Evolutionary conservation across 2,113 vertebrate species (phyloP), one percentile per base, ranked within the genome.

Genomic region (Larimichthys crocea): DNA sequence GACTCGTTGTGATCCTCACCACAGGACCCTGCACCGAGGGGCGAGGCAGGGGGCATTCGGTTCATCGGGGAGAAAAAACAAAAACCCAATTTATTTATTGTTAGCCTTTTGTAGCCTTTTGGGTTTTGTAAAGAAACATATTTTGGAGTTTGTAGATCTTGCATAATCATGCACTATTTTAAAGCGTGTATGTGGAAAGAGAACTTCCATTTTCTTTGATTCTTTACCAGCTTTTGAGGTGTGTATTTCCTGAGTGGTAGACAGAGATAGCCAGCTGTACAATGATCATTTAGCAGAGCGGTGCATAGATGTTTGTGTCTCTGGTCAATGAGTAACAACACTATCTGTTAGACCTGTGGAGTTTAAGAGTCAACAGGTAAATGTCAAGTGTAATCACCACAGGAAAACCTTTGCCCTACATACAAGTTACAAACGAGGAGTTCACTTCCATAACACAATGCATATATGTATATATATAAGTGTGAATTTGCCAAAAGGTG

Each of bases 271-370:
- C 16, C 76, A 75, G 71, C 74, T 84, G 87, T 49, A 80, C 57
- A 48, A 20, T 35, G 61, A 79, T 83, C 9, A 53, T 60, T 52
- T 40, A 35, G 83, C 74, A 14, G 53, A 73, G 69, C 3, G n/a
- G 52, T 61, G 74, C 76, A 83, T 44, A 66, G 74, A 84, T 57
- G 83, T 87, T 86, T 81, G 63, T 86, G 76, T 78, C 66, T 85
- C 50, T 79, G 57, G 91, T 92, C 81, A 94, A 92, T 94, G 80
- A 94, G 78, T 93, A 92, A 93, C 91, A 8, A n/a, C 35, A 42
- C 56, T 91, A 91, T 91, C 91, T 88, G 46, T 85, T 20, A 65
- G 65, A 74, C 73, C 73, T 74, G 74, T 74, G 42, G 63, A 67
- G 66, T 88, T 90, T 80, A 69, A 62, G 75, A 89, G 86, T 91